These are phyloP conservation scores for Mesorhabditis belari DNA, from an alignment of 2,888 invertebrate species.

Conservation along the genomic window DNA sequence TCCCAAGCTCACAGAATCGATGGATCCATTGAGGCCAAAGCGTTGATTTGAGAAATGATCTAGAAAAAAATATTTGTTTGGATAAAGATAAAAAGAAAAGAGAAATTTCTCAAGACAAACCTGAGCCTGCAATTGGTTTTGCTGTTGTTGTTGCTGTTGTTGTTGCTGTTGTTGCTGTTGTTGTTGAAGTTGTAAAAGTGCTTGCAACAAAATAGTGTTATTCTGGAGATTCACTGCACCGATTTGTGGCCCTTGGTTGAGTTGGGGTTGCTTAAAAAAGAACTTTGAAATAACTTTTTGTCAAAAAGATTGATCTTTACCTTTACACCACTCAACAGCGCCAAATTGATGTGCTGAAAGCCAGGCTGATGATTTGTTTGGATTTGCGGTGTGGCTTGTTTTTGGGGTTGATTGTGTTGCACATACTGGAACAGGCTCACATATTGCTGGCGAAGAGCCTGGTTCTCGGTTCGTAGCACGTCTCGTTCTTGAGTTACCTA, in stretches of 20 bases:
- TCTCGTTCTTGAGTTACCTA: neutral
- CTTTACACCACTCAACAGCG: too few species aligned
- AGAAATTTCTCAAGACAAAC: neutral
- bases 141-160: neutral
- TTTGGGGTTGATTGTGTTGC: neutral
- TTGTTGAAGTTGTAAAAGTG: neutral
- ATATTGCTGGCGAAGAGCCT: neutral
- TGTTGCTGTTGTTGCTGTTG: neutral
- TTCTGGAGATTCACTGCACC: too few species aligned
- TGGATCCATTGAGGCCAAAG: neutral
- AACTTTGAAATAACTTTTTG: too few species aligned
- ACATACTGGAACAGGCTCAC: neutral
- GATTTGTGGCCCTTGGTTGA: too few species aligned
- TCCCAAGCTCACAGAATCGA: neutral
- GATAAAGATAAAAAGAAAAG: too few species aligned
- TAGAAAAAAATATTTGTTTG: too few species aligned
- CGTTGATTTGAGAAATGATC: too few species aligned
- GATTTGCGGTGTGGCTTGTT: neutral
- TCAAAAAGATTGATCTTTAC: too few species aligned
- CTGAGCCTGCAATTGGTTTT: neutral
- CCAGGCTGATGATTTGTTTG: neutral
- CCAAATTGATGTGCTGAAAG: too few species aligned
- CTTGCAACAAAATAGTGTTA: too few species aligned
- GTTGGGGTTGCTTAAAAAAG: too few species aligned
- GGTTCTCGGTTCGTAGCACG: neutral